Conservation (phyloP, 2,797 vertebrate genomes). For the Fistularia tabacaria region DNA sequence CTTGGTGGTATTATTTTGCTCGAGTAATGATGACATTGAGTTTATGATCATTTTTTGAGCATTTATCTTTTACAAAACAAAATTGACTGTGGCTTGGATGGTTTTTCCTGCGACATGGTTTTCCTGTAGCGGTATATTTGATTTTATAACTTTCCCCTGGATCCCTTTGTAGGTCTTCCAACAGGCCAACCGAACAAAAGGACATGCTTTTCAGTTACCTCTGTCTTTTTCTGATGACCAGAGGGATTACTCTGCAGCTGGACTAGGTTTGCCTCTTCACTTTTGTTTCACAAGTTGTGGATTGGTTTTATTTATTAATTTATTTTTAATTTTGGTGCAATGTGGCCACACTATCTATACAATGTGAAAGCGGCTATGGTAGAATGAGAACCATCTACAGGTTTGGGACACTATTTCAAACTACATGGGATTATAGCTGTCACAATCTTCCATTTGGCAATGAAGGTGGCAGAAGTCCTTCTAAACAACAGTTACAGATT, state of each 20-base stretch:
- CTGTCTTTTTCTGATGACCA: constrained; percentile 56
- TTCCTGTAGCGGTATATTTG: constrained; percentile 49
- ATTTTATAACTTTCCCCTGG: constrained; percentile 52
- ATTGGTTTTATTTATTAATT: constrained; percentile 41
- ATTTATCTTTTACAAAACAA: constrained; percentile 44
- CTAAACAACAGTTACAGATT: too few species aligned
- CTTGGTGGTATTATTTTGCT: constrained; percentile 33
- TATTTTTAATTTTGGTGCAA: constrained; percentile 26
- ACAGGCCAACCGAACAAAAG: constrained; percentile 46
- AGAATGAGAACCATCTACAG: constrained; percentile 18
- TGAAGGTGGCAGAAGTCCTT: too few species aligned
- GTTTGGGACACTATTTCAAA: too few species aligned
- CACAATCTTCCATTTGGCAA: too few species aligned
- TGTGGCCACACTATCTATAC: constrained; percentile 32
- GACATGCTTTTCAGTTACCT: constrained; percentile 56
- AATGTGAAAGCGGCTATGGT: constrained; percentile 37
- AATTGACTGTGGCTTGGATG: constrained; percentile 45
- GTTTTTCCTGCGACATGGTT: constrained; percentile 49
- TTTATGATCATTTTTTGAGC: constrained; percentile 51
- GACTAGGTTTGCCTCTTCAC: constrained; percentile 46
- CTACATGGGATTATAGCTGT: too few species aligned
- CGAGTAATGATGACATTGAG: constrained; percentile 37
- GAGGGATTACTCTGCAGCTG: constrained; percentile 60
- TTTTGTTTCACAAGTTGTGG: constrained; percentile 60
- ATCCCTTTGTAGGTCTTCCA: constrained; percentile 66